Percentiles rank a stretch among this genome's conserved stretches.
phyloP scores from a whole-genome alignment of 2,113 vertebrate genomes.

The Pholis gunnellus region DNA sequence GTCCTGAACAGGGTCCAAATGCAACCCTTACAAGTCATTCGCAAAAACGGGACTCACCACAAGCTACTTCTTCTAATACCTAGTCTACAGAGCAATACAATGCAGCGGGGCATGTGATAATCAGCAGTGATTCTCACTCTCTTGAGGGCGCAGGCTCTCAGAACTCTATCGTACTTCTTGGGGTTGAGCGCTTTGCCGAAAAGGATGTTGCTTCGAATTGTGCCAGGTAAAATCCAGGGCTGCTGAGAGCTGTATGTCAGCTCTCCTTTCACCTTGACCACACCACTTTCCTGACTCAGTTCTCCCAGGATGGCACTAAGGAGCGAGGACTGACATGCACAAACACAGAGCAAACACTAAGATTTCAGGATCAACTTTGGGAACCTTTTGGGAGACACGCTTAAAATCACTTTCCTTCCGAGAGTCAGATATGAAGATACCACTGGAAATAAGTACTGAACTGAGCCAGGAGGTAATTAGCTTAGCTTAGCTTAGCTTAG shows the following conservation, averaged over 20 bases:
- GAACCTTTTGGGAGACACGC: not conserved
- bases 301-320: conserved; percentile 92
- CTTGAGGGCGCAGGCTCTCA: conserved; percentile 93
- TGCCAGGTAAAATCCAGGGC: conserved; percentile 96
- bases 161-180: conserved; percentile 90
- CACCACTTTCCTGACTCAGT: conserved; percentile 86
- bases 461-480: not conserved
- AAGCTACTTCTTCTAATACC: not conserved
- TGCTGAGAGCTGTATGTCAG: conserved; percentile 94
- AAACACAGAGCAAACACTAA: conserved; percentile 17
- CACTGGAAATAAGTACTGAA: not conserved
- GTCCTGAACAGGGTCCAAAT: conserved; percentile 83
- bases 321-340: conserved; percentile 88
- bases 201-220: conserved; percentile 96
- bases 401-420: not conserved
- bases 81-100: not conserved
- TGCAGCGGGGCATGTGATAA: not conserved
- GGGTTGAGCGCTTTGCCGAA: conserved; percentile 92
- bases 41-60: conserved; percentile 3
- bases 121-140: conserved; percentile 83
- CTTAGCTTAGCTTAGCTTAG: not conserved
- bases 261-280: conserved; percentile 87
- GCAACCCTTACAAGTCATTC: conserved; percentile 44
- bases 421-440: not conserved
- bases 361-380: not conserved